These are phyloP conservation scores for Bombus haemorrhoidalis DNA, from an alignment of 1,140 invertebrate species.

Conservation along the genomic window DNA sequence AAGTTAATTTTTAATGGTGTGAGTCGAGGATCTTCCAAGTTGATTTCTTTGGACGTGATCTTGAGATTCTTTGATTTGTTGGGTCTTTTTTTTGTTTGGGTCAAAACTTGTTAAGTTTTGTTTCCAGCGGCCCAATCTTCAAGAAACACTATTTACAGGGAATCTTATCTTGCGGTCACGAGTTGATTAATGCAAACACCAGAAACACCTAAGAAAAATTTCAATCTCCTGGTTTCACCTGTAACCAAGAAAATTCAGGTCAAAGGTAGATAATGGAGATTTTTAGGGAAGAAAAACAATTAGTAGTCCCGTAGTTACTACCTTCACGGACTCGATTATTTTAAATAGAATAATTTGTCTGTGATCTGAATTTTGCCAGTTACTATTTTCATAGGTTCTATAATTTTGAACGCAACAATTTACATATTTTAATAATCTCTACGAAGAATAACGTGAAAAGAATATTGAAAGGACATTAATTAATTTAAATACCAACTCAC, in stretches of 20 bases:
- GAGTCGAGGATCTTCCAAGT: too few relatives aligned
- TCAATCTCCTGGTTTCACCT: background rate
- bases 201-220: too few relatives aligned
- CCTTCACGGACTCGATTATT: background rate
- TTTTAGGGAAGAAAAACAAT: background rate
- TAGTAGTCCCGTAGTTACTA: too few relatives aligned
- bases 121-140: background rate
- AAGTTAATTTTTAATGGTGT: too few relatives aligned
- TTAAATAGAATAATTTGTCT: too few relatives aligned
- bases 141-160: background rate
- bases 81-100: too few relatives aligned
- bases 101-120: background rate
- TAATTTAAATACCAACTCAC: background rate
- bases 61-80: background rate
- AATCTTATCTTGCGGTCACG: background rate
- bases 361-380: too few relatives aligned
- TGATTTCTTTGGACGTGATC: background rate
- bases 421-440: too few relatives aligned
- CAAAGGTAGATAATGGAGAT: background rate
- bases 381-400: too few relatives aligned
- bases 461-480: background rate
- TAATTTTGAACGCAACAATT: too few relatives aligned
- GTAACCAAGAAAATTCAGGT: slow-evolving; percentile 15
- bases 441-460: too few relatives aligned
- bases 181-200: background rate